Evolutionary conservation across 2,888 invertebrate genomes (phyloP), one percentile per base, ranked within the genome.

Genomic region (Pantelozetes paolii): DNA sequence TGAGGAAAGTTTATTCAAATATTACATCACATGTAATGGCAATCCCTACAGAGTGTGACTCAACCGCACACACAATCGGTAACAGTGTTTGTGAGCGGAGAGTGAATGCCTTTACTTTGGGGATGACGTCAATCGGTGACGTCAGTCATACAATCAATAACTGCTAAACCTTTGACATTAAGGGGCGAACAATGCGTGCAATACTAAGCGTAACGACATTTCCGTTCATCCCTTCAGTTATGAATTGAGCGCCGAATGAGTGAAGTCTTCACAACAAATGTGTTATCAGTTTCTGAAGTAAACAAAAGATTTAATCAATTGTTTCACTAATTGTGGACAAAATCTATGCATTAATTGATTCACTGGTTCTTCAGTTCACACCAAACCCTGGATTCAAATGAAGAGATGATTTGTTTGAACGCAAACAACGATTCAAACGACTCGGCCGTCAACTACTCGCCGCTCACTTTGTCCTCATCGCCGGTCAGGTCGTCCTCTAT

Each of bases 371-470:
- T 11, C 1, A 50, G 3, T 8, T 3, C n/a, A n/a, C n/a, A 50
- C 5, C 18, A 48, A 57, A 57, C 3, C 26, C 28, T 57, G 30
- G 5, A 57, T 28, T 57, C 20, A 64, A 30, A 36, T 36, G 20
- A 26, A 57, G 13, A 36, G n/a, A 64, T 64, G 64, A 64, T 64
- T 36, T 64, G 64, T 64, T 18, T 64, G n/a, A 64, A 36, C 36
- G 32, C 36, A 3, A 20, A 23, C 18, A 36, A 8, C 20, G 30
- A 28, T 18, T 26, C 64, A 1, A 36, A 36, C 11, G 64, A 36
- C 36, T 28, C 64, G 13, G 20, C 64, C 3, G n/a, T 36, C 36
- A 64, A 36, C 36, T 36, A 20, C n/a, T 30, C 36, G 15, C n/a
- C 57, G 28, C 26, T 30, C 11, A 15, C 64, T 36, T 36, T 36